Evolutionary conservation across 1,140 invertebrate species (phyloP), one percentile per base, ranked within the genome.

Genomic region (Caenorhabditis briggsae): DNA sequence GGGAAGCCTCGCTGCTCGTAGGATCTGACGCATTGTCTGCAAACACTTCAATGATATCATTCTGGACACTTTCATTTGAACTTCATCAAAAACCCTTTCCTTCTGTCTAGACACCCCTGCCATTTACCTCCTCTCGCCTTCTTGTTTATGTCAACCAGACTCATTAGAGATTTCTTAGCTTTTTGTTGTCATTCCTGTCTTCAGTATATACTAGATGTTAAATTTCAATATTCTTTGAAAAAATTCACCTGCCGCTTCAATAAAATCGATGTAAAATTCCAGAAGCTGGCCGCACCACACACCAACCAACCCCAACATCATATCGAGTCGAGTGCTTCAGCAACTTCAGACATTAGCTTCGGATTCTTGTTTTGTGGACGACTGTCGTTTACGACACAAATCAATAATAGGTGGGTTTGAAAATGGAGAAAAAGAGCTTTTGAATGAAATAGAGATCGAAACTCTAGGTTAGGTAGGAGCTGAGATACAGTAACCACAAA

Each of bases 361-460:
- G 70, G 70, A 50, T 78, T 78, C n/a, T 25, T 78, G 46, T 50
- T 78, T 3, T 78, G 70, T 14, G 70, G 70, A 8, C 70, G 70
- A 50, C 70, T 78, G 70, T 78, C 70, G 70, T 78, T 78, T 50
- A 78, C 70, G 70, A 78, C 70, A 50, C 70, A 78, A 12, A 46
- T 78, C 20, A 78, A 78, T 43, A 78, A 78, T 14, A n/a, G 70
- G 70, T 78, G 46, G 23, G 65, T 20, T 18, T 0, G 65, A 48
- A 12, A 65, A 23, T 23, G 11, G 23, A 6, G 23, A 11, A 25
- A 5, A 23, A 0, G 23, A 11, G 5, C 2, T 12, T 61, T 23
- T 0, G 2, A 25, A 11, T 23, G 23, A 16, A 1, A n/a, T 14
- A 12, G 14, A 53, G 6, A 12, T 46, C n/a, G 6, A 53, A 78